These are phyloP conservation scores for Tinamus guttatus DNA, from an alignment of 2,113 vertebrate species.

Conservation along the genomic window DNA sequence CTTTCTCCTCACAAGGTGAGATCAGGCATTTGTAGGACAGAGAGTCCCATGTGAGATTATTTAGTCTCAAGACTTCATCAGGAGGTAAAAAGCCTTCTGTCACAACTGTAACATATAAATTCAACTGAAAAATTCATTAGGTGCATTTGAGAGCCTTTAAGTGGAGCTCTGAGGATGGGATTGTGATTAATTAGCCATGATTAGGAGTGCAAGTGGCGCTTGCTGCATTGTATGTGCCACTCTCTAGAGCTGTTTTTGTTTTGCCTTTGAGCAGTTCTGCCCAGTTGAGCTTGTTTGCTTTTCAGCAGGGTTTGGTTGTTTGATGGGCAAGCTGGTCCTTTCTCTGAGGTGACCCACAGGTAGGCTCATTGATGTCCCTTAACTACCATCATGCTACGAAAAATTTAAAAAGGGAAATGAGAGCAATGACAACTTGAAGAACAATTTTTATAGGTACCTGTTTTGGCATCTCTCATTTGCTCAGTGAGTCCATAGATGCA, in stretches of 20 bases:
- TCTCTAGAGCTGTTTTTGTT: neutral
- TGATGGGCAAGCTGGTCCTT: neutral
- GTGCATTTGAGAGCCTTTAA: neutral
- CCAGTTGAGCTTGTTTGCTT: neutral
- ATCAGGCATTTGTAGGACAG: neutral
- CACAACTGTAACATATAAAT: neutral
- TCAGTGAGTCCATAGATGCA: neutral
- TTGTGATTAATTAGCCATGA: neutral
- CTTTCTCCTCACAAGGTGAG: neutral
- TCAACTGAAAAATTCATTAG: neutral
- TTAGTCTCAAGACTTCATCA: neutral
- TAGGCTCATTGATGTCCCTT: neutral
- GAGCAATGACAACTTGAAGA: accelerated
- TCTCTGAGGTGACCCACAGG: neutral
- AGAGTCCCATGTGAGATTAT: neutral
- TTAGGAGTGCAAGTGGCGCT: accelerated
- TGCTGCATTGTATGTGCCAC: too few species aligned
- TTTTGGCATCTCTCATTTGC: neutral
- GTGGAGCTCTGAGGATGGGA: neutral
- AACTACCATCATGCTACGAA: neutral
- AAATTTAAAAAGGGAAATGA: neutral
- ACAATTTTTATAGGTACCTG: neutral
- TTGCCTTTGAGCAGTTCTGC: neutral
- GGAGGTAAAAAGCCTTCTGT: neutral
- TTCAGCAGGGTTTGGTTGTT: neutral